Conservation (phyloP, 2,113 vertebrate genomes). For the Dermatemys mawii region DNA sequence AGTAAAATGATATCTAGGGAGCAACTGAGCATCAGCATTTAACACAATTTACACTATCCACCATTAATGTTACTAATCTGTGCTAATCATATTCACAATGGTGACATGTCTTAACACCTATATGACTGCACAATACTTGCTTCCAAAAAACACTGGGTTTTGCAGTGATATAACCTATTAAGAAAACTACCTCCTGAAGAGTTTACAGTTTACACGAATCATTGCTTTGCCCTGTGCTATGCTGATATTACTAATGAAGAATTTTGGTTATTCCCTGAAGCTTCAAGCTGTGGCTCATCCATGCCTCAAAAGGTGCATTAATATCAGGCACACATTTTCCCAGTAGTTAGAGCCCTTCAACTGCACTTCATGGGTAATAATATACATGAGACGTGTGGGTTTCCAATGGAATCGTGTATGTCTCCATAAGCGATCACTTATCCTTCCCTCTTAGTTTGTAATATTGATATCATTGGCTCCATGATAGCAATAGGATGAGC, state of each 20-base stretch:
- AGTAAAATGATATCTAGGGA: slow-evolving; percentile 33
- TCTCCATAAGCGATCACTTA: background rate
- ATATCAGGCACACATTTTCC: background rate
- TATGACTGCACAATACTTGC: slow-evolving; percentile 49
- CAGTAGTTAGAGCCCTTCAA: background rate
- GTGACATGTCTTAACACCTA: slow-evolving; percentile 1
- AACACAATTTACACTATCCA: background rate
- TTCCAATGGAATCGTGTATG: accelerated
- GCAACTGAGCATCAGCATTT: slow-evolving; percentile 30
- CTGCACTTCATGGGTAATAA: background rate
- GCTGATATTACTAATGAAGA: background rate
- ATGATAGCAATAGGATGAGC: background rate
- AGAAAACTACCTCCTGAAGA: slow-evolving; percentile 58
- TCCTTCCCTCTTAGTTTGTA: background rate
- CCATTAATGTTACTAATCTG: background rate
- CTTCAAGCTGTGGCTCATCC: background rate
- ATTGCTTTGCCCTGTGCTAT: slow-evolving; percentile 26
- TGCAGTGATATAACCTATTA: background rate
- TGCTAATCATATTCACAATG: slow-evolving; percentile 66
- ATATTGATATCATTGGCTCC: background rate
- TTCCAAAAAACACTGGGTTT: slow-evolving; percentile 57
- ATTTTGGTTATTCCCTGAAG: background rate
- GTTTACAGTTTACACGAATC: slow-evolving; percentile 31
- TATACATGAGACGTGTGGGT: background rate
- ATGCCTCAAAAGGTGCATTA: background rate